phyloP scores from a whole-genome alignment of 2,113 vertebrate species.

The Rhinolophus sinicus region DNA sequence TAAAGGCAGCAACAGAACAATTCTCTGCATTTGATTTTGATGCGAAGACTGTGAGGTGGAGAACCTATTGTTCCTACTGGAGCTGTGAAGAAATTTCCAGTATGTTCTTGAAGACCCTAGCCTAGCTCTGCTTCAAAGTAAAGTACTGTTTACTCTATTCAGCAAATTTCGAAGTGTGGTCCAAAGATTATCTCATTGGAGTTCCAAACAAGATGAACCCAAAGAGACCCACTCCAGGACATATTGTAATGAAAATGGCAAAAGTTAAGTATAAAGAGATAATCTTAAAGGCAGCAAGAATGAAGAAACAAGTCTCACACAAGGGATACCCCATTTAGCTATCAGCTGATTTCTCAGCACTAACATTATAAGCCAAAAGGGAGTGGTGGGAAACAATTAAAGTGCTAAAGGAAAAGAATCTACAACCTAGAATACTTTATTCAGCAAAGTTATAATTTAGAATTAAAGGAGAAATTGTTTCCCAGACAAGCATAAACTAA shows the following conservation, averaged over 20 bases:
- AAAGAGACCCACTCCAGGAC: too few species aligned
- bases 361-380: too few species aligned
- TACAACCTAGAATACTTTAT: neutral
- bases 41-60: neutral
- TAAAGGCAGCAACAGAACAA: neutral
- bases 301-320: too few species aligned
- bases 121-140: neutral
- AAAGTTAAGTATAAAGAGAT: too few species aligned
- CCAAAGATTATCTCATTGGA: neutral
- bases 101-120: neutral
- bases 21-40: neutral
- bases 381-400: neutral
- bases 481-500: neutral
- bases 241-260: too few species aligned
- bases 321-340: too few species aligned
- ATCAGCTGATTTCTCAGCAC: too few species aligned
- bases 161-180: neutral
- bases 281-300: too few species aligned
- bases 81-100: neutral
- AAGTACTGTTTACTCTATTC: neutral
- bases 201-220: neutral
- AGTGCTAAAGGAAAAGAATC: neutral
- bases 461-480: neutral
- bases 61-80: neutral
- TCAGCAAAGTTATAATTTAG: neutral